These are phyloP conservation scores for Cancer borealis DNA, from an alignment of 2,888 invertebrate genomes.

Conservation along the genomic window DNA sequence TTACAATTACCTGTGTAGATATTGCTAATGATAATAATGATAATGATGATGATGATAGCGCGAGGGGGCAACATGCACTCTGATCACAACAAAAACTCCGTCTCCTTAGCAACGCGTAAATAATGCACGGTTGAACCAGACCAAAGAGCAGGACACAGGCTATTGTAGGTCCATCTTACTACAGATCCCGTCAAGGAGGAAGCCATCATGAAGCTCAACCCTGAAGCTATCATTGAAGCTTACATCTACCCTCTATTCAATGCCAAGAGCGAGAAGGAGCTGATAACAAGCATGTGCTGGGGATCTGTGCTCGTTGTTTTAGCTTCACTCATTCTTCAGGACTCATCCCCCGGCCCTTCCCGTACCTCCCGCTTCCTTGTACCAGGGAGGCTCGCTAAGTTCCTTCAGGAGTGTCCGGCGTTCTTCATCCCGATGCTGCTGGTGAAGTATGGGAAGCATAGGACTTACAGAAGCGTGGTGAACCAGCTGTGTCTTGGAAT, in stretches of 20 bases:
- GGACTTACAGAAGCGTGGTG: constrained; percentile 56
- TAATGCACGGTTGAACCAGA: not conserved
- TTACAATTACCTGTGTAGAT: not conserved
- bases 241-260: constrained; percentile 69
- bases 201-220: constrained; percentile 31
- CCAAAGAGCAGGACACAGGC: not conserved
- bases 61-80: not conserved
- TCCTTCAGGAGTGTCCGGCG: constrained; percentile 74
- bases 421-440: constrained; percentile 71
- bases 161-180: not conserved
- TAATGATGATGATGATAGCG: no score
- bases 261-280: constrained; percentile 51
- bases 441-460: constrained; percentile 55
- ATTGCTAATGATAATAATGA: no score
- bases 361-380: constrained; percentile 58
- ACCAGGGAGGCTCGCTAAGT: constrained; percentile 70
- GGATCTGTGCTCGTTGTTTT: constrained; percentile 54
- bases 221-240: constrained; percentile 32
- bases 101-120: not conserved
- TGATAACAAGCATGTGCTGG: constrained; percentile 63
- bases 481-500: constrained; percentile 75
- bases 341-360: constrained; percentile 62
- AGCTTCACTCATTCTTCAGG: constrained; percentile 38
- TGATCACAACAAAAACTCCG: not conserved
- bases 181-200: not conserved